Base-by-base conservation (phyloP, 2,888 invertebrate species). In the Arge pagana region DNA sequence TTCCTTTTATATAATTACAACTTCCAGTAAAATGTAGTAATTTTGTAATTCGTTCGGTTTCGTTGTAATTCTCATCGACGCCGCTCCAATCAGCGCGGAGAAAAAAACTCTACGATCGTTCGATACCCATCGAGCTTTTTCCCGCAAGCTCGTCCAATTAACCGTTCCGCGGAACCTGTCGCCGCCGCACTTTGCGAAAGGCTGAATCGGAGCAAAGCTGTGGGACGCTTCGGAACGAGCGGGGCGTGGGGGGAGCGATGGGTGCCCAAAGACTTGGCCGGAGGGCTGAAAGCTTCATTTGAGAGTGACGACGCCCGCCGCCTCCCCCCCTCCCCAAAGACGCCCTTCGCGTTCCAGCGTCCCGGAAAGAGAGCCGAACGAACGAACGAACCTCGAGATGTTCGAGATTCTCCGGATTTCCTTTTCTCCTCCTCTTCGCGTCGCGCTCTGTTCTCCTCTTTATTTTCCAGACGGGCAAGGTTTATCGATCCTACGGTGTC, bases 71-170 rank as follows among this genome's bases (percentile, higher is more conserved):
- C 42, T 42, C 53, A 56, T 49, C 54, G 59, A 57, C 59, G 57
- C 54, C 52, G 43, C 48, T 53, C 50, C 55, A 35, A 45, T 53
- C 42, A 50, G 48, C 50, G 50, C 52, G 57, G n/a, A n/a, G n/a
- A n/a, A n/a, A n/a, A n/a, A n/a, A n/a, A n/a, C n/a, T n/a, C n/a
- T n/a, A n/a, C n/a, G n/a, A n/a, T n/a, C n/a, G n/a, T n/a, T n/a
- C n/a, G n/a, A n/a, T n/a, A n/a, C n/a, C n/a, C n/a, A n/a, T n/a
- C n/a, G n/a, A n/a, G n/a, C n/a, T n/a, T n/a, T n/a, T n/a, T n/a
- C n/a, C n/a, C n/a, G n/a, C n/a, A 2, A 8, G 11, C 7, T 13
- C 11, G 40, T 40, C 40, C 40, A 40, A 40, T 40, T 40, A 26
- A 40, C 40, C 24, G 24, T 40, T 26, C 26, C 26, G 18, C 26